Base-by-base conservation (phyloP, 2,113 vertebrate species). In the Desmodus rotundus region DNA sequence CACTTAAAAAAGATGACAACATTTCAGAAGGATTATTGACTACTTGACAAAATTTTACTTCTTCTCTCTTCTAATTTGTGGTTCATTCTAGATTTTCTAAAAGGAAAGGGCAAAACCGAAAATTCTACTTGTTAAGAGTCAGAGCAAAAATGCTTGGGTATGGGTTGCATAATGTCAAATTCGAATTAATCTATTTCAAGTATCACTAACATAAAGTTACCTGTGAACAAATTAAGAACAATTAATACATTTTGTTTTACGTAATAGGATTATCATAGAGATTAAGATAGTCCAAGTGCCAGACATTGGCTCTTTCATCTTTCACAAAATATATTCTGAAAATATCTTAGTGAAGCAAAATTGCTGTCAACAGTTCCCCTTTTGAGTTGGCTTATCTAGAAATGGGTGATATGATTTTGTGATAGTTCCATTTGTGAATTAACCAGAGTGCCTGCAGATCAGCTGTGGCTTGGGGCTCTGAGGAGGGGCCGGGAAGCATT, bases 51-150 rank as follows among this genome's bases (percentile, higher is more conserved):
- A 50, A 38, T 31, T 26, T 91, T 38, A 58, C 56, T 95, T 92
- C 84, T 81, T 63, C 43, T 84, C 17, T 33, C 24, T n/a, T 91
- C 33, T 86, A 65, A 89, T 89, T 91, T 94, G 54, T 70, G 47
- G 97, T 96, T 98, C 28, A 96, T 96, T 97, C 63, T 67, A 90
- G 68, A 89, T 96, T 70, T 76, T 94, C 78, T 87, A 89, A 33
- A 96, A 58, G 8, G 2, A 14, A 96, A 83, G 92, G 76, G 3
- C 10, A 96, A 97, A 76, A 38, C 7, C 7, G 68, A 78, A 73
- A 61, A 63, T 41, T n/a, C 15, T 70, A 33, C 68, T n/a, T 89
- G n/a, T 52, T 52, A 89, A 36, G 2, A 58, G 16, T 86, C 41
- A 50, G 9, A 47, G 3, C 17, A 45, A 63, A 87, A 52, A 15